phyloP scores from a whole-genome alignment of 2,113 vertebrate species.

The Sphyrna mokarran region DNA sequence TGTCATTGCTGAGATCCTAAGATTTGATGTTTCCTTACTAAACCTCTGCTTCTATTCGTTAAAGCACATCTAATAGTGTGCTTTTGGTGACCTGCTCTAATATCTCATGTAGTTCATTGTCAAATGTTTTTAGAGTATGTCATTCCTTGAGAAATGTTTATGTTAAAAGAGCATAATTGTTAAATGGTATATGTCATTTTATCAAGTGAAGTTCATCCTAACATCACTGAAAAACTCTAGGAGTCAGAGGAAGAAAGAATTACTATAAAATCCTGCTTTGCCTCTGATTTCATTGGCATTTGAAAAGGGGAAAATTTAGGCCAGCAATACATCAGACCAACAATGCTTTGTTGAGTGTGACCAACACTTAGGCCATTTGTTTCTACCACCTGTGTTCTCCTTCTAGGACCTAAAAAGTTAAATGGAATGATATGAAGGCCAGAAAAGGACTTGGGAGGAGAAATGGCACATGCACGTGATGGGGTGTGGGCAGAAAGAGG shows the following conservation, averaged over 20 bases:
- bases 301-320: neutral
- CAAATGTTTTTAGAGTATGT: no score
- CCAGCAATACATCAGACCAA: neutral
- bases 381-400: neutral
- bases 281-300: neutral
- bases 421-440: neutral
- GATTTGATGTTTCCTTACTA: no score
- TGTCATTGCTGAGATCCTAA: no score
- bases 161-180: neutral
- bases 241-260: no score
- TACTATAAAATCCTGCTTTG: neutral
- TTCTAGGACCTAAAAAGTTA: neutral
- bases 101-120: no score
- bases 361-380: no score
- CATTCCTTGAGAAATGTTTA: no score
- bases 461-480: neutral
- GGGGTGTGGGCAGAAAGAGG: neutral
- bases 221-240: no score
- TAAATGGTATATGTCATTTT: neutral
- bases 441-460: neutral
- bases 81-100: no score
- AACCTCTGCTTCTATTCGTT: no score
- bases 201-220: no score
- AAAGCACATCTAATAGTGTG: no score
- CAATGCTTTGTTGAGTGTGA: neutral